Evolutionary conservation across 2,797 vertebrate genomes (phyloP).

Genomic region (Leptoclinus maculatus): DNA sequence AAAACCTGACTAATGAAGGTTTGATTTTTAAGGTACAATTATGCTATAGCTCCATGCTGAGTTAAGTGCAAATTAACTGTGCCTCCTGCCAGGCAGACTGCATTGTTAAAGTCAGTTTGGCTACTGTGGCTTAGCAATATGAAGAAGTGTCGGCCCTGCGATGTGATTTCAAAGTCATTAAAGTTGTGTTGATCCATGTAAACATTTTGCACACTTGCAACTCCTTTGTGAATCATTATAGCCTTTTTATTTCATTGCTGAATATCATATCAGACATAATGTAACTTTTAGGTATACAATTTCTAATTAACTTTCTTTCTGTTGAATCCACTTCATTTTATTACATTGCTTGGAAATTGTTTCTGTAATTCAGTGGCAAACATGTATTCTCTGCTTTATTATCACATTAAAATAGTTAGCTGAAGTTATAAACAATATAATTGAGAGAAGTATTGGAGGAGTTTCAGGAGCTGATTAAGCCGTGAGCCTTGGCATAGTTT

Average conservation of each 20-base stretch:
- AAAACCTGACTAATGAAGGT: slow-evolving; percentile 34
- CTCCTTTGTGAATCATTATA: background rate
- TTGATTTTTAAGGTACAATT: slow-evolving; percentile 46
- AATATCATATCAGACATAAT: background rate
- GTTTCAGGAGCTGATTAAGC: slow-evolving; percentile 24
- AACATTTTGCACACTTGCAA: background rate
- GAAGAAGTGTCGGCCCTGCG: background rate
- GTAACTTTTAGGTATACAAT: background rate
- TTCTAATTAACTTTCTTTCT: background rate
- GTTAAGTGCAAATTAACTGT: slow-evolving; percentile 51
- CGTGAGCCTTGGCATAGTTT: slow-evolving; percentile 9
- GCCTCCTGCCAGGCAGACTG: slow-evolving; percentile 24
- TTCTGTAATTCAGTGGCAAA: background rate
- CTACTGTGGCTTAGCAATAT: slow-evolving; percentile 6
- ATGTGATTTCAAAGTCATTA: slow-evolving; percentile 17
- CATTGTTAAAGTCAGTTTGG: slow-evolving; percentile 24
- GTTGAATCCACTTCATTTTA: background rate
- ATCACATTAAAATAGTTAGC: background rate
- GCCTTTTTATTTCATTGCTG: background rate
- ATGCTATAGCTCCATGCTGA: slow-evolving; percentile 46
- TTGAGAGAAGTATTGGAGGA: background rate
- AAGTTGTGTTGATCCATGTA: background rate
- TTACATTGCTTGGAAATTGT: background rate
- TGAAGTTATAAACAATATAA: background rate
- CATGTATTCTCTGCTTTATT: background rate